Conservation (phyloP, 1,140 invertebrate species). For the Sweltsa coloradensis region DNA sequence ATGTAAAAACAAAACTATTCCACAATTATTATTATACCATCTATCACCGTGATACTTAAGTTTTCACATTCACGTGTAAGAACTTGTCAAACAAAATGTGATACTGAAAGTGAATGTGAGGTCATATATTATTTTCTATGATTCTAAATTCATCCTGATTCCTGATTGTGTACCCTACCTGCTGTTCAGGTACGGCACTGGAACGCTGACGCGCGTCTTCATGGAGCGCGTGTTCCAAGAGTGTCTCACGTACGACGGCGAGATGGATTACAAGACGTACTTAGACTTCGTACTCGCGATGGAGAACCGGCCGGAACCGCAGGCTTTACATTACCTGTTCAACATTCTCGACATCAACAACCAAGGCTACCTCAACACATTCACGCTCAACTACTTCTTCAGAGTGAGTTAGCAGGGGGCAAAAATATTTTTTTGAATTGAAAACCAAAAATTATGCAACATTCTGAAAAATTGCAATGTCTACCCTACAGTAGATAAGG, state of each 20-base stretch:
- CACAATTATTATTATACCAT: too few species aligned
- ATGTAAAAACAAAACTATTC: too few species aligned
- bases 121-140: too few species aligned
- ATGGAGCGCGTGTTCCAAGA: slow-evolving; percentile 90
- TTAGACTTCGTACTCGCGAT: slow-evolving; percentile 88
- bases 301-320: slow-evolving; percentile 84
- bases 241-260: slow-evolving; percentile 86
- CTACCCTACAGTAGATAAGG: too few species aligned
- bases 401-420: slow-evolving; percentile 45
- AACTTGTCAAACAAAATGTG: too few species aligned
- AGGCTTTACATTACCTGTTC: slow-evolving; percentile 85
- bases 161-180: slow-evolving; percentile 17
- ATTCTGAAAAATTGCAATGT: too few species aligned
- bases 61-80: too few species aligned
- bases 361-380: slow-evolving; percentile 77
- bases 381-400: slow-evolving; percentile 89
- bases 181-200: slow-evolving; percentile 76
- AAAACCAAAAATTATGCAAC: too few species aligned
- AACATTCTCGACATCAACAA: slow-evolving; percentile 83
- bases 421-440: too few species aligned
- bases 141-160: too few species aligned
- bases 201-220: slow-evolving; percentile 83
- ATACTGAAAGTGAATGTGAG: too few species aligned
- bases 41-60: too few species aligned
- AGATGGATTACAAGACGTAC: slow-evolving; percentile 98